Percentiles rank a stretch among this genome's conserved stretches.
phyloP scores from a whole-genome alignment of 2,113 vertebrate species.

The Variabilichromis moorii region DNA sequence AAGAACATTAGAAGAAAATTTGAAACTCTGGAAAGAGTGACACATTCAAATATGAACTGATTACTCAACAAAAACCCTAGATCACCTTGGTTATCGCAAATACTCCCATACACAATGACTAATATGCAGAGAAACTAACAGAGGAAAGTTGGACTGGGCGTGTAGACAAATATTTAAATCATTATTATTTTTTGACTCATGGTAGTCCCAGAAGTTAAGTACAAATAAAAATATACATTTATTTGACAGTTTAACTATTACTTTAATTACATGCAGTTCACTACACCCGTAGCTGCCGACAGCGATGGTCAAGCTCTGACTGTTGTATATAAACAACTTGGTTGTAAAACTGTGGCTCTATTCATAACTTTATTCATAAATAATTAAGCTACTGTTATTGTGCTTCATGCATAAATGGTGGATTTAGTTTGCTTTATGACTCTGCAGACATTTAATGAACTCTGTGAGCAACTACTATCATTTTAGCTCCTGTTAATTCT shows the following conservation, averaged over 20 bases:
- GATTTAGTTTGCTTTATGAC: not conserved
- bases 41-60: fast-evolving
- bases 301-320: not conserved
- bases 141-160: not conserved
- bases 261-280: not conserved
- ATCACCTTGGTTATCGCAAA: not conserved
- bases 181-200: not conserved
- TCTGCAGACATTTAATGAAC: not conserved
- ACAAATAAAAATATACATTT: not conserved
- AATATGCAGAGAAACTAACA: not conserved
- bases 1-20: not conserved
- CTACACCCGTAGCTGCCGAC: not conserved
- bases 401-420: not conserved
- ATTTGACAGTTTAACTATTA: not conserved
- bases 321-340: not conserved
- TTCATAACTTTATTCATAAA: not conserved
- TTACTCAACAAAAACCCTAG: not conserved
- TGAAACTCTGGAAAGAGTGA: not conserved
- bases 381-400: not conserved
- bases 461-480: not conserved
- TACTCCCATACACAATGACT: not conserved
- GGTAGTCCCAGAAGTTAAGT: not conserved
- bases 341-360: not conserved
- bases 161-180: not conserved
- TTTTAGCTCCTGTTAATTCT: not conserved